Base-by-base conservation (phyloP, 2,113 vertebrate species). In the Sinocyclocheilus anophthalmus region DNA sequence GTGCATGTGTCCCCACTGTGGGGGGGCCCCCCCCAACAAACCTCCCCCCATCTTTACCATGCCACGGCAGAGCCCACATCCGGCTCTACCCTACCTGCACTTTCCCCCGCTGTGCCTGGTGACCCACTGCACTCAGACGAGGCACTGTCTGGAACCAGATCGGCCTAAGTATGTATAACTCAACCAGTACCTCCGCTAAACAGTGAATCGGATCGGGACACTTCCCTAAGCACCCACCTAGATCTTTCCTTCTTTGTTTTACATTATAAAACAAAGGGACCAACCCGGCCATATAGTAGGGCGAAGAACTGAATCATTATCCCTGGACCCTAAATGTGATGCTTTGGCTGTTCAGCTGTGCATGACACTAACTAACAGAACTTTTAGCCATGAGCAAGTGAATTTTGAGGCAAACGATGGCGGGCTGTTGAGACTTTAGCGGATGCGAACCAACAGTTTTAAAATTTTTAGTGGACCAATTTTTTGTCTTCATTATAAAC, bases 11-110 rank as follows among this genome's bases (percentile, higher is more conserved):
- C 92, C 93, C 78, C 86, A 83, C 92, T 92, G 92, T 88, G 92
- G 85, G 92, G 85, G 87, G 69, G 85, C 91, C 87, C n/a, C n/a
- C n/a, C n/a, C n/a, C n/a, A n/a, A n/a, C n/a, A n/a, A n/a, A n/a
- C n/a, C n/a, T n/a, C n/a, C n/a, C n/a, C n/a, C n/a, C 91, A 90
- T 94, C 93, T 94, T 94, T 92, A 95, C 94, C 93, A 90, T 93
- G 93, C 92, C 94, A 94, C 92, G 91, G 91, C 90, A 95, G 93
- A 93, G 89, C 92, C 90, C 92, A n/a, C 90, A 89, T 91, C 88
- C 88, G 89, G n/a, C n/a, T 89, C 87, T 85, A n/a, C n/a, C n/a
- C 85, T 84, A 77, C 76, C 87, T 88, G 87, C 78, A 86, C 88
- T 85, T 87, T 90, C 84, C 84, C 84, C 88, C 20, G 26, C 33